Percentiles rank a stretch among this genome's conserved stretches.
Conservation (phyloP, 2,888 invertebrate genomes). For the Augiades crinisus region DNA sequence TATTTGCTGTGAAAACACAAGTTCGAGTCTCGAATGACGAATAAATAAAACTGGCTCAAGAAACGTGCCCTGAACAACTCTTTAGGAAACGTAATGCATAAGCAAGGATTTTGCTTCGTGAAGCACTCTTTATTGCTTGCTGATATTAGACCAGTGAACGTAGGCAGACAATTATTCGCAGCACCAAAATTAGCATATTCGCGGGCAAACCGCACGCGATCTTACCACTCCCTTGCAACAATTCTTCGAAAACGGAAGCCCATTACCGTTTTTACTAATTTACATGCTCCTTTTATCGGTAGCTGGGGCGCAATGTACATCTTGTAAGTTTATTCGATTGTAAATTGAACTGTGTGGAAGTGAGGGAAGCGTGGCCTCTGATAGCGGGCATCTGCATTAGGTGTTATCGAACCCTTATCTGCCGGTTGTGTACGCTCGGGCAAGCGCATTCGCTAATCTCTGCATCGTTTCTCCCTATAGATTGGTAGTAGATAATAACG, state of each 20-base stretch:
- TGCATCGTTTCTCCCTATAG: conserved; percentile 61
- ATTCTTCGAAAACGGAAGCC: conserved; percentile 49
- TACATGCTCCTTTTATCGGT: conserved; percentile 46
- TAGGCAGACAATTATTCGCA: conserved; percentile 56
- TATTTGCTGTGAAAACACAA: conserved; percentile 50
- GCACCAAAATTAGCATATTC: conserved; percentile 52
- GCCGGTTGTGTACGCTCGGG: conserved; percentile 52
- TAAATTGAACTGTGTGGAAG: conserved; percentile 20
- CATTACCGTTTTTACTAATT: conserved; percentile 59
- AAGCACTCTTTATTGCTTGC: conserved; percentile 23
- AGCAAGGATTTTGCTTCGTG: conserved; percentile 16
- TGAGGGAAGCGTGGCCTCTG: conserved; percentile 28
- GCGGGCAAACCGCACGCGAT: conserved; percentile 44
- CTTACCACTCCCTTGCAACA: conserved; percentile 33
- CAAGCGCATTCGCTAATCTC: conserved; percentile 67
- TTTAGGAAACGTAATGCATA: conserved; percentile 15
- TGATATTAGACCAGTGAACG: conserved; percentile 41
- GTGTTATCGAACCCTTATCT: conserved; percentile 58
- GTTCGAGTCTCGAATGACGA: conserved; percentile 25
- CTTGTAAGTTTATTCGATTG: conserved; percentile 33
- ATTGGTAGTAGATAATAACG: conserved; percentile 58
- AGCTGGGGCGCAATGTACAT: conserved; percentile 52
- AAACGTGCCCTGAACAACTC: conserved; percentile 20
- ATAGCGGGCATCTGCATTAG: conserved; percentile 45
- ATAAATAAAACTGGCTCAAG: conserved; percentile 24